These are phyloP conservation scores for Dascyllus trimaculatus DNA, from an alignment of 2,113 vertebrate species.

Conservation along the genomic window DNA sequence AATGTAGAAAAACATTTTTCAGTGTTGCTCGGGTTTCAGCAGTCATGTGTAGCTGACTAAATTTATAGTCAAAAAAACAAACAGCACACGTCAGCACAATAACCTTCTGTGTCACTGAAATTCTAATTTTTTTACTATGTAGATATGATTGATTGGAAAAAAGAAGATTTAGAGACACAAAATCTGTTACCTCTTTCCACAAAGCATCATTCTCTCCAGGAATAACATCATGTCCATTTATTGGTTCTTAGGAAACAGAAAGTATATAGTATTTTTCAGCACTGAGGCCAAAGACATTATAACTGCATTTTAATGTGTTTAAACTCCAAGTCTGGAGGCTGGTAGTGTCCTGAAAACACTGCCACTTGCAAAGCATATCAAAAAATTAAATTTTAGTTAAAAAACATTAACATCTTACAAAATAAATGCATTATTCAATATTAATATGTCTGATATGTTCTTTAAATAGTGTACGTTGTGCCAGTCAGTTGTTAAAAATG, in stretches of 20 bases:
- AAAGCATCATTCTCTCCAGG: neutral
- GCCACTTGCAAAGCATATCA: too few relatives aligned
- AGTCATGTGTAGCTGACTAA: neutral
- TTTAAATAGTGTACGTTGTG: neutral
- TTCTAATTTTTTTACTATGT: neutral
- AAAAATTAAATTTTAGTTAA: too few relatives aligned
- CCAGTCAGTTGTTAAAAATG: neutral
- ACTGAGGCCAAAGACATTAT: neutral
- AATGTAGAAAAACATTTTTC: neutral
- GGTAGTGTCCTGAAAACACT: neutral
- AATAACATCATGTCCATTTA: neutral
- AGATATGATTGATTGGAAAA: neutral
- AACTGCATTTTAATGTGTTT: neutral
- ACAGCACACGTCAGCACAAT: neutral
- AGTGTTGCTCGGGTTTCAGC: neutral
- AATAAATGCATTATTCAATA: neutral
- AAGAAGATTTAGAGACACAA: neutral
- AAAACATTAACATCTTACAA: neutral
- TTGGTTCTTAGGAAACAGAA: slow-evolving; percentile 25
- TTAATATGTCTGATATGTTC: neutral
- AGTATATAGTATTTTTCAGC: neutral
- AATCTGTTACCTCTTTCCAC: slow-evolving; percentile 45
- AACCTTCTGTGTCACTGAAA: neutral
- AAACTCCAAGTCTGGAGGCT: neutral
- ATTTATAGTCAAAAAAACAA: neutral